Evolutionary conservation across 2,113 vertebrate species (phyloP).

Genomic region (Chinchilla lanigera): DNA sequence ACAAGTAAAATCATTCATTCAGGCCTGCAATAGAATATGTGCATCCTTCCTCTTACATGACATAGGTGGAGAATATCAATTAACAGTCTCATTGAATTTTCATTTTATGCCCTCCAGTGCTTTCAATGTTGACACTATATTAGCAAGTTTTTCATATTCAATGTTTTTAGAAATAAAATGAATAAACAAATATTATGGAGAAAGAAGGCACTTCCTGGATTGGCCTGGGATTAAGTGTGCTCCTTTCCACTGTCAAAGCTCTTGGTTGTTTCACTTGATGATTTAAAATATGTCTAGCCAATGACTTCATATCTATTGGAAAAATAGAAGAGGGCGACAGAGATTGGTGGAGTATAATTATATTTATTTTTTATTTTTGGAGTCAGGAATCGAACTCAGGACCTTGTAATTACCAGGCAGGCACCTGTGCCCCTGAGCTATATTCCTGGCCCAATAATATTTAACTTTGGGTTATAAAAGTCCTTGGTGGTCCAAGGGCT

Average conservation of each 20-base stretch:
- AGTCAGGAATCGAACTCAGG: too few species aligned
- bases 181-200: neutral
- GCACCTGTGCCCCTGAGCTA: too few species aligned
- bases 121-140: neutral
- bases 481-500: neutral
- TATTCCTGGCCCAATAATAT: neutral
- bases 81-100: neutral
- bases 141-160: neutral
- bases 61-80: neutral
- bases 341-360: neutral
- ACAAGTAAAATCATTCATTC: neutral
- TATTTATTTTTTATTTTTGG: too few species aligned
- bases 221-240: neutral
- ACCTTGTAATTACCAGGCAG: too few species aligned
- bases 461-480: neutral
- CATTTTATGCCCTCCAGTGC: neutral
- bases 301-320: neutral
- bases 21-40: neutral
- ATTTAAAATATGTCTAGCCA: neutral
- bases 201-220: neutral
- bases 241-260: neutral
- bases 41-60: neutral
- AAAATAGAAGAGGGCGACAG: neutral
- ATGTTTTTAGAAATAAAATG: conserved; percentile 16
- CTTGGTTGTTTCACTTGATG: neutral